Evolutionary conservation across 2,113 vertebrate genomes (phyloP), one percentile per base, ranked within the genome.

Genomic region (Ceratotherium simum): DNA sequence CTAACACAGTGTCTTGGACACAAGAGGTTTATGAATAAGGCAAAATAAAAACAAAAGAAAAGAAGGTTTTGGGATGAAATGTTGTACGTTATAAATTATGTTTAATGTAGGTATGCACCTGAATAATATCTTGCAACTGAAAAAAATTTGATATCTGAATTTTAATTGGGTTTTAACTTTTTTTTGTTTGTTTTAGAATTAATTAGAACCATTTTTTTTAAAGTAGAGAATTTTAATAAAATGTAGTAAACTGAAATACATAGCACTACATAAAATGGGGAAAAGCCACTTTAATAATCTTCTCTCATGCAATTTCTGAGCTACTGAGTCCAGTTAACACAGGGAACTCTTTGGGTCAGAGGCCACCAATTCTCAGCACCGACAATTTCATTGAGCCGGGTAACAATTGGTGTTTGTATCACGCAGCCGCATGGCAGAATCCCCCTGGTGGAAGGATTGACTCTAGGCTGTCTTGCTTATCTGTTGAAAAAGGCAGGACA

Each of bases 151-250:
- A 64, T 85, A 58, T 83, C 64, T 95, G 76, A 80, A 65, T 93
- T 94, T 96, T 97, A 97, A 95, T 95, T 85, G 76, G 54, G 85
- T 91, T 95, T 73, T 86, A 95, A 90, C 31, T 98, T 85, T 88
- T 14, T 78, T 75, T 75, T 92, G 79, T 94, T 25, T 54, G 58
- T 94, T 96, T 93, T 75, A 89, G 70, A 86, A 85, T 65, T 58
- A 90, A 96, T 76, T 86, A 69, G n/a, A 86, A 90, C n/a, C 42
- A 42, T 84, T 93, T 93, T 93, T 95, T 95, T 21, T 21, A 65
- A 95, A 89, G 76, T 31, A 76, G 56, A 21, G 36, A 54, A 92
- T 87, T 96, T 93, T 91, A 95, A 93, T 91, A 96, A 95, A 93
- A 96, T 12, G 51, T 51, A 86, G 17, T 65, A 82, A 90, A 60